Conservation (phyloP, 2,797 vertebrate species). For the Prunella strophiata region DNA sequence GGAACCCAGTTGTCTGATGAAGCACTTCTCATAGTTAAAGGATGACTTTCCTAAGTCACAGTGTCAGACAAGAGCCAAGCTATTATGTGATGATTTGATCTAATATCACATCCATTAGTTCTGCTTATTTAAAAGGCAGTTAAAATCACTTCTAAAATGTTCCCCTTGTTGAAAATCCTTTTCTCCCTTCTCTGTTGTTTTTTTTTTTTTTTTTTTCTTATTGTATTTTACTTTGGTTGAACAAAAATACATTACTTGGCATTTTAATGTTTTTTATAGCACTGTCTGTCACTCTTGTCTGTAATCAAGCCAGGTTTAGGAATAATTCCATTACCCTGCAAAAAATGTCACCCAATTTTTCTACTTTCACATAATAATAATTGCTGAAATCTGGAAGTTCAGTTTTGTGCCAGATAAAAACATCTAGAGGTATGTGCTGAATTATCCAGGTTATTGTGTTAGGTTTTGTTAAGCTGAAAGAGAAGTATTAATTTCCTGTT, state of each 20-base stretch:
- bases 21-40: not conserved
- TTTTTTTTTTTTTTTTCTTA: not conserved
- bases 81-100: not conserved
- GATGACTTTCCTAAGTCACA: not conserved
- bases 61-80: not conserved
- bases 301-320: not conserved
- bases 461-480: not conserved
- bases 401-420: not conserved
- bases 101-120: not conserved
- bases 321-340: not conserved
- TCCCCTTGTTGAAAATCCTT: not conserved
- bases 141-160: constrained; percentile 8
- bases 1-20: not conserved
- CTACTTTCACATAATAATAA: not conserved
- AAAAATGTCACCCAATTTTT: not conserved
- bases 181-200: not conserved
- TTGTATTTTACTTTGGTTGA: not conserved
- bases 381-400: not conserved
- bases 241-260: not conserved
- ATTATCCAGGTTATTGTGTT: not conserved
- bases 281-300: not conserved
- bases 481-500: not conserved
- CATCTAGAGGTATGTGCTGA: not conserved
- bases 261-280: not conserved
- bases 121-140: constrained; percentile 15